Base-by-base conservation (phyloP, 2,888 invertebrate species). In the Anagyrus pseudococci region DNA sequence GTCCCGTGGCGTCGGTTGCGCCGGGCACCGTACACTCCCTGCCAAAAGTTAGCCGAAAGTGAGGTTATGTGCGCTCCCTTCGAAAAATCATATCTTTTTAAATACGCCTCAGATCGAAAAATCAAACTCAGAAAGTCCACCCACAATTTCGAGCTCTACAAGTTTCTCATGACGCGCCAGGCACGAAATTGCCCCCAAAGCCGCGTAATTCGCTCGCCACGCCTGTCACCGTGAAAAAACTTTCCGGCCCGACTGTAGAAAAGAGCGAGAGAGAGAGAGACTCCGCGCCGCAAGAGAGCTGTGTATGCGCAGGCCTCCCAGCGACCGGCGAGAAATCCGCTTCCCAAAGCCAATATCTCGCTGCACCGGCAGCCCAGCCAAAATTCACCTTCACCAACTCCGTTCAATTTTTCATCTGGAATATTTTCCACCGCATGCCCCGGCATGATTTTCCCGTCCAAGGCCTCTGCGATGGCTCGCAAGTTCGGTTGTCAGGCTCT, bases 1-100 rank as follows among this genome's bases (percentile, higher is more conserved):
- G n/a, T n/a, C 75, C 73, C 74, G 73, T 77, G 76, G 78, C 79
- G 78, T 78, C 76, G 75, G 75, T 73, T 69, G 67, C 59, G 59
- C 10, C 33, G 15, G 15, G n/a, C n/a, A n/a, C n/a, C 67, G 73
- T 75, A 77, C 75, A 77, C 67, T 73, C 69, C 22, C 46, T 0
- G 2, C 3, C 1, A 60, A 69, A 57, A 76, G 22, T 50, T 19
- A 17, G 26, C 44, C 58, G 57, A 69, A 62, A 60, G 67, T 65
- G 20, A 70, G 74, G 75, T 71, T 72, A 71, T 72, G 72, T 73
- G 69, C 71, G 68, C 71, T 65, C 47, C 23, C 22, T 13, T 10
- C 15, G 43, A 63, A 62, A 59, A 76, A 75, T 76, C 71, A 78
- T 79, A 78, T 72, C 73, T 73, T 49, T 8, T 19, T 19, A 60